phyloP scores from a whole-genome alignment of 2,888 invertebrate genomes.

The Metallyticus violacea region DNA sequence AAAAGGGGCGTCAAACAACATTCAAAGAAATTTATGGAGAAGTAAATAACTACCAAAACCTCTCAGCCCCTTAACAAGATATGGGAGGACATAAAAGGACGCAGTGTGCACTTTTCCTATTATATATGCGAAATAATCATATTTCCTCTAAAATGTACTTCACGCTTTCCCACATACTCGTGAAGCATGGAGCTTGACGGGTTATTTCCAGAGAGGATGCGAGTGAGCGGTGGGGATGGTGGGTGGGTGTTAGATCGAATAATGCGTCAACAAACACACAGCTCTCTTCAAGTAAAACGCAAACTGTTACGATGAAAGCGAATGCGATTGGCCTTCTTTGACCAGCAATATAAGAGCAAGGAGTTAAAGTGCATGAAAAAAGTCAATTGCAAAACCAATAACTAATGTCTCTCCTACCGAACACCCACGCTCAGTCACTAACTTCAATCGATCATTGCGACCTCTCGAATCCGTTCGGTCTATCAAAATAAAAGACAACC shows the following conservation, averaged over 20 bases:
- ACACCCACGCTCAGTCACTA: background rate
- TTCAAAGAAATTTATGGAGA: no score
- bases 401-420: background rate
- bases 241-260: background rate
- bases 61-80: no score
- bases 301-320: no score
- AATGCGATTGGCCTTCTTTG: background rate
- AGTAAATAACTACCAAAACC: no score
- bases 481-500: background rate
- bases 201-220: no score
- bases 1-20: no score
- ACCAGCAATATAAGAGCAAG: background rate
- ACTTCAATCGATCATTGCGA: background rate
- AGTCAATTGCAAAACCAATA: conserved; percentile 15
- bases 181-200: no score
- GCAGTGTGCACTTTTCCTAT: background rate
- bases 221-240: no score
- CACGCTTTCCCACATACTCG: no score
- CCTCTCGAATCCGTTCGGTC: background rate
- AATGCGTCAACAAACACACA: background rate
- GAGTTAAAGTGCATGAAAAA: conserved; percentile 8
- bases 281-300: background rate
- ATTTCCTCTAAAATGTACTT: background rate
- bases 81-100: no score
- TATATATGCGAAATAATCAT: background rate